phyloP scores from a whole-genome alignment of 2,113 vertebrate species.

The Indri indri region DNA sequence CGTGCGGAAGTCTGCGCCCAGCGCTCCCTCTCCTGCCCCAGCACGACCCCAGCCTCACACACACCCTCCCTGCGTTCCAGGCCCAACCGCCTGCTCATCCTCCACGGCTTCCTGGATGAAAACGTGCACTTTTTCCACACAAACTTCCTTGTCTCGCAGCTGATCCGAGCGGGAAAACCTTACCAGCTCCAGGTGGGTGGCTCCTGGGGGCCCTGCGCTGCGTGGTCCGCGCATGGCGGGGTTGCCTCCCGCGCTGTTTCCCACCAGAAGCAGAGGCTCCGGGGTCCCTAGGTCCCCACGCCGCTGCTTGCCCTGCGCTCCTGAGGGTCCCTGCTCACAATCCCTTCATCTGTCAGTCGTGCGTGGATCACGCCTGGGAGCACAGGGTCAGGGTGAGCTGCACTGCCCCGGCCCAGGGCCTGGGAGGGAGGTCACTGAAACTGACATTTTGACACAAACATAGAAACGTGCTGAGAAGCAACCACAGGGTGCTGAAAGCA shows the following conservation, averaged over 20 bases:
- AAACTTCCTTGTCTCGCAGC: constrained; percentile 97
- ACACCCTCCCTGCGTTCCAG: constrained; percentile 76
- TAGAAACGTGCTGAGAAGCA: neutral
- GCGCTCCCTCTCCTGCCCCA: no score
- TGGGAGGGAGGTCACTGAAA: neutral
- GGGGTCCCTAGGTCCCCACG: fast-evolving
- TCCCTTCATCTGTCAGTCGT: no score
- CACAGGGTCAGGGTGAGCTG: no score
- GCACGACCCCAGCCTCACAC: neutral
- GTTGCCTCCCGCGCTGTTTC: no score
- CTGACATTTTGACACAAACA: fast-evolving
- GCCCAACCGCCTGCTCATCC: constrained; percentile 97
- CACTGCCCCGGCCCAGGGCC: neutral
- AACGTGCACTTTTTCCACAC: constrained; percentile 99
- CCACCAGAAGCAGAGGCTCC: neutral
- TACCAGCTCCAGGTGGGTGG: constrained; percentile 96
- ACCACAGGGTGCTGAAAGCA: neutral
- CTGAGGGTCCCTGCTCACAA: neutral
- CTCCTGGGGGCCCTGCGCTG: neutral
- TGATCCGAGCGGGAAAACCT: constrained; percentile 98
- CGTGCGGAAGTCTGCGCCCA: fast-evolving
- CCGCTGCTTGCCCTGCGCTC: neutral
- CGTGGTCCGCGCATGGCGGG: neutral
- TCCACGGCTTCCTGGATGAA: constrained; percentile 98
- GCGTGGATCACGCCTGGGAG: neutral